Evolutionary conservation across 2,797 vertebrate genomes (phyloP).

Genomic region (Alcedo atthis): DNA sequence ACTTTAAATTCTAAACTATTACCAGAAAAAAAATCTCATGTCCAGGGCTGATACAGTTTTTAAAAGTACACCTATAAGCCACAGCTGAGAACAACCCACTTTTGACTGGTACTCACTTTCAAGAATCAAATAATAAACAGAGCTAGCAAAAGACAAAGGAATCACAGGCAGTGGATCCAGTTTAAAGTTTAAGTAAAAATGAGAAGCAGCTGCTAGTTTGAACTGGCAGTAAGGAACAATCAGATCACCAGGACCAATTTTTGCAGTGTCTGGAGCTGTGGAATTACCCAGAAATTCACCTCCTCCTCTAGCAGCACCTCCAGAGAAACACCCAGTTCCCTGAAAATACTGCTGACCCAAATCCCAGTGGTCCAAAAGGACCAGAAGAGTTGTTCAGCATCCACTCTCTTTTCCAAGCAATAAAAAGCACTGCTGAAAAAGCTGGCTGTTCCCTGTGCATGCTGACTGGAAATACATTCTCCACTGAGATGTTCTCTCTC

Average conservation of each 20-base stretch:
- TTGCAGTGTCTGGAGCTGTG: not conserved
- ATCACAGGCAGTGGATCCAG: not conserved
- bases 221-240: not conserved
- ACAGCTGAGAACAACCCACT: not conserved
- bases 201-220: not conserved
- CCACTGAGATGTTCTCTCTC: not conserved
- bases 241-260: not conserved
- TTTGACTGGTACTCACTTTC: not conserved
- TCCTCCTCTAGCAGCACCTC: rapidly evolving
- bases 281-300: not conserved
- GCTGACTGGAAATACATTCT: rapidly evolving
- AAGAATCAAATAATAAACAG: not conserved
- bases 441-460: rapidly evolving
- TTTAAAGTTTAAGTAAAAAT: not conserved
- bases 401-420: not conserved
- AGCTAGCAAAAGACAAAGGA: not conserved
- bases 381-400: not conserved
- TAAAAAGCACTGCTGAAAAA: not conserved
- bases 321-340: rapidly evolving
- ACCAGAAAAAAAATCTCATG: not conserved
- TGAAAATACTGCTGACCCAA: not conserved
- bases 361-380: not conserved
- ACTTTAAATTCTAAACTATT: not conserved
- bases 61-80: not conserved
- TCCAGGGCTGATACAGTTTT: not conserved